Evolutionary conservation across 2,113 vertebrate species (phyloP), one percentile per base, ranked within the genome.

Genomic region (Columba janthina): DNA sequence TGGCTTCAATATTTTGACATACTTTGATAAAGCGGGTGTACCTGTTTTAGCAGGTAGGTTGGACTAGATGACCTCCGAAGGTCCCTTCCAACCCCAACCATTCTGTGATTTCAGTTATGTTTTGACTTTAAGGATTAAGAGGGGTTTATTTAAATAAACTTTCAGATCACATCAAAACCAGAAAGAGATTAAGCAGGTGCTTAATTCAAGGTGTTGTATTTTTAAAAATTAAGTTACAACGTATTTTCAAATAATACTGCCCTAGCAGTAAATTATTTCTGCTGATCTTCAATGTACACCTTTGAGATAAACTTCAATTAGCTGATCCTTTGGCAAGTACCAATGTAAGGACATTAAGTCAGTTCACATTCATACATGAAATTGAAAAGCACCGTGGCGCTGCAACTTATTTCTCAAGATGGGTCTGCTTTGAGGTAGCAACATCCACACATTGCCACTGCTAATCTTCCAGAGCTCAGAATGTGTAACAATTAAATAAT

Each of bases 111-210:
- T 73, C 46, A 85, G 78, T 93, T 82, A 70, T 13, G 29, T 85
- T 95, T 89, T 88, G 13, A 77, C 64, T 67, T 88, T 31, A 73
- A 75, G 58, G 36, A 75, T 84, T 81, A 60, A 80, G 42, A 65
- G 3, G 24, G 12, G 12, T 31, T 93, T 75, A 80, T 80, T 96
- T 96, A 94, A 89, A 94, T 66, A 82, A 90, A 69, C 69, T 94
- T 94, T 67, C 75, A 88, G 53, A 88, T 80, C 77, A 88, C 53
- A 83, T 74, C 32, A 80, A 90, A 73, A 94, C 53, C 50, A 90
- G 57, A 56, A 95, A 90, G 44, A 91, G n/a, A 83, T 69, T 79
- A 94, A 85, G 51, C 50, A 80, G 74, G 54, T 72, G 44, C 31
- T 89, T 76, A 89, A 75, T 79, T 38, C 82, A 90, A 87, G 16